Evolutionary conservation across 2,113 vertebrate genomes (phyloP), one percentile per base, ranked within the genome.

Genomic region (Syngnathus scovelli): DNA sequence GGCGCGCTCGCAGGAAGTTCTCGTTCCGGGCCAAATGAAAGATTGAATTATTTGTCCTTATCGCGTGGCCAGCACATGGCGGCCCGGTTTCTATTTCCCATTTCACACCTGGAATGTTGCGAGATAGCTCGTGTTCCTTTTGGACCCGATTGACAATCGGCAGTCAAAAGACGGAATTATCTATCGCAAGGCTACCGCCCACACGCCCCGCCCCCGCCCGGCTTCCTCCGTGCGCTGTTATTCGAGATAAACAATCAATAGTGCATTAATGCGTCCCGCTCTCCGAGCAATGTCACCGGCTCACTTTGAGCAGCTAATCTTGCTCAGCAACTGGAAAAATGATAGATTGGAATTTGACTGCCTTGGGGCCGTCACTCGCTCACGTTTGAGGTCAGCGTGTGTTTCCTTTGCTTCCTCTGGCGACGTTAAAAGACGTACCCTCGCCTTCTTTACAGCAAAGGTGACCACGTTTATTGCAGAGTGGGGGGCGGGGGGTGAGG

Each of bases 171-270:
- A 68, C 68, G 77, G 77, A 76, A 76, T 85, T 87, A 86, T 88
- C 84, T 82, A 72, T 78, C 70, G 58, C 61, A 5, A 65, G 78
- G 76, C 64, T 64, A 51, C 75, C 67, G 69, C 79, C 74, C 12
- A 43, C 61, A 5, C 64, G 49, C 69, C 68, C 68, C 51, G 62
- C 58, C 70, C 41, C 59, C 51, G 2, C 21, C 44, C 6, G 5
- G 37, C 49, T 68, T 39, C 33, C 21, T 6, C 65, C 13, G 12
- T 72, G 27, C 0, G 51, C 70, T 56, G 74, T 83, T 85, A 84
- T 82, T 81, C 79, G 81, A 86, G 83, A 86, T 84, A 85, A 89
- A 87, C 86, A 90, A 89, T 90, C 83, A 79, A 89, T 88, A 89
- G 71, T 75, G 79, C 81, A 85, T 88, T 84, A 87, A 74, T 75